Percentiles rank a stretch among this genome's conserved stretches.
Conservation (phyloP, 2,797 vertebrate genomes). For the Heteromormyrus szaboi region DNA sequence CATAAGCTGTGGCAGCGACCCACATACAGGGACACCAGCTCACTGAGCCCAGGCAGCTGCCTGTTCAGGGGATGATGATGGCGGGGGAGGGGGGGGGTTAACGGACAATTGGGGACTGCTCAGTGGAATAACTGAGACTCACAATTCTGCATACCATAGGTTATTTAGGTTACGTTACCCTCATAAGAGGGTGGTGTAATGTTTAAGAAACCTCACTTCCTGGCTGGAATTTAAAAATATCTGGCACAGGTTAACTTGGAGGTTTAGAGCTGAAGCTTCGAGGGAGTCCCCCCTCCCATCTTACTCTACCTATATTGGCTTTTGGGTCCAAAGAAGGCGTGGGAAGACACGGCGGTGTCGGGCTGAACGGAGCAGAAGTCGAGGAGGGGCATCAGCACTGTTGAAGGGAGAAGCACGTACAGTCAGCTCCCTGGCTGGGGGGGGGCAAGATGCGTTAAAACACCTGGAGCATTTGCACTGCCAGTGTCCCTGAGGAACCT, state of each 20-base stretch:
- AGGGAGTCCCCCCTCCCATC: neutral
- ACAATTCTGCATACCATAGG: neutral
- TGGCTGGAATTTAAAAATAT: neutral
- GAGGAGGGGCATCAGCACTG: constrained; percentile 83
- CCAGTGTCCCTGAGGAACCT: no score
- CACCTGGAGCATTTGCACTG: neutral
- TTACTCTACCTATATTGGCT: constrained; percentile 74
- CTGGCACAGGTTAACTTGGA: neutral
- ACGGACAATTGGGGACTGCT: neutral
- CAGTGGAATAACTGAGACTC: neutral
- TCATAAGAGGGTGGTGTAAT: neutral
- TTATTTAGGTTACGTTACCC: neutral
- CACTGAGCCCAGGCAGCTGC: constrained; percentile 76
- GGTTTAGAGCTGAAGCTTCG: neutral
- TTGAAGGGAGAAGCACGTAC: neutral
- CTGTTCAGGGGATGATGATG: constrained; percentile 41
- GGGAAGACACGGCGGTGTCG: constrained; percentile 68
- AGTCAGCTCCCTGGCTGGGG: neutral
- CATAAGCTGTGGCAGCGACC: constrained; percentile 78
- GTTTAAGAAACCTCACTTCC: neutral
- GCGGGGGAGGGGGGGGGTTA: neutral
- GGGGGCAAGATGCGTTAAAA: neutral
- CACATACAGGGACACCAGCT: constrained; percentile 79
- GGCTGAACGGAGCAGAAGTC: constrained; percentile 84
- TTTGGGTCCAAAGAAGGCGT: constrained; percentile 82